Percentiles rank a stretch among this genome's conserved stretches.
Evolutionary conservation across 2,113 vertebrate species (phyloP).

Genomic region (Lasiurus cinereus): DNA sequence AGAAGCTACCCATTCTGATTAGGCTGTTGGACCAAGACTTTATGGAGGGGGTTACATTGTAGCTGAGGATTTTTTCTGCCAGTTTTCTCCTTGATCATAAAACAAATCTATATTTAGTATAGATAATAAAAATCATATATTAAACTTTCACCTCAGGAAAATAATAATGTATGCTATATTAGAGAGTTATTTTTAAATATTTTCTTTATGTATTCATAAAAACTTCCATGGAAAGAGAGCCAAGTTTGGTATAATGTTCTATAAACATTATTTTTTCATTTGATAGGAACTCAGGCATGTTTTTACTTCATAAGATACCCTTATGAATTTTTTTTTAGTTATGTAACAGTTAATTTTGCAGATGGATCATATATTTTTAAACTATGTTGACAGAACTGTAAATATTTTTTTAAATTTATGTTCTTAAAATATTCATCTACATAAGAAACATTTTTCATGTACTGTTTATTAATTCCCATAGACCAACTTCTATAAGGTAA

Average conservation of each 20-base stretch:
- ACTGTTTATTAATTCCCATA: not conserved
- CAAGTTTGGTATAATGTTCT: not conserved
- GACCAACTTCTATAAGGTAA: not conserved
- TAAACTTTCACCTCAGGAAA: not conserved
- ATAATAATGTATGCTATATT: not conserved
- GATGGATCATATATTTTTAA: not conserved
- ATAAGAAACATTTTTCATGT: not conserved
- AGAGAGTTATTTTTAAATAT: not conserved
- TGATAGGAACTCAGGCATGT: not conserved
- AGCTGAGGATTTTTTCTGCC: not conserved
- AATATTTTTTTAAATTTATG: not conserved
- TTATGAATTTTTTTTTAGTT: not conserved
- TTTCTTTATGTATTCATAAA: slow-evolving; percentile 10
- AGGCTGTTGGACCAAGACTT: not conserved
- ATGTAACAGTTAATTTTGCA: not conserved
- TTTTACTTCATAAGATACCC: not conserved
- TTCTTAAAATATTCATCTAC: slow-evolving; percentile 20
- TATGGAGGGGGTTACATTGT: not conserved
- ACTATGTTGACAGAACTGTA: slow-evolving; percentile 2
- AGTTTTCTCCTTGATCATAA: slow-evolving; percentile 53
- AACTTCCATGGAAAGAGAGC: not conserved
- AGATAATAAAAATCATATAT: not conserved
- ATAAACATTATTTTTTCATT: not conserved
- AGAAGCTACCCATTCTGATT: not conserved
- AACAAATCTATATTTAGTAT: not conserved